A percentile compares a stretch with the other conserved stretches of the same genome.
Evolutionary conservation across 2,113 vertebrate species (phyloP).

Genomic region (Oncorhynchus gorbuscha): DNA sequence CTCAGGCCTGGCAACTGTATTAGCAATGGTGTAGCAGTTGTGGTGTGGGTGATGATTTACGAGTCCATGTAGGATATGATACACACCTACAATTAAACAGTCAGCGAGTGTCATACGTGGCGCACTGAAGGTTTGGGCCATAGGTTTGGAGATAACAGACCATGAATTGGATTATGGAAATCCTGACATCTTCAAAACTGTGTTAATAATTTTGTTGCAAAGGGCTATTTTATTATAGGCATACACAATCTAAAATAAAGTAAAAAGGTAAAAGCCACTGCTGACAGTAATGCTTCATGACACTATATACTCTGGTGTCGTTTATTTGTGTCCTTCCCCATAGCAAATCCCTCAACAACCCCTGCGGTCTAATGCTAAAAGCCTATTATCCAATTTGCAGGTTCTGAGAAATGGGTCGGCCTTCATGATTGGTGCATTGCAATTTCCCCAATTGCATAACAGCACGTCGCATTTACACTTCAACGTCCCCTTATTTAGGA

Average conservation of each 20-base stretch:
- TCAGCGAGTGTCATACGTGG: too few relatives aligned
- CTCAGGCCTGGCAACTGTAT: slow-evolving; percentile 36
- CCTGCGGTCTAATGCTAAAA: slow-evolving; percentile 30
- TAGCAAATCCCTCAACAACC: slow-evolving; percentile 6
- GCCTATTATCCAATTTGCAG: slow-evolving; percentile 70
- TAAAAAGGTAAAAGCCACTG: background rate
- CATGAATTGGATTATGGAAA: too few relatives aligned
- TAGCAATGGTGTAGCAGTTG: slow-evolving; percentile 13
- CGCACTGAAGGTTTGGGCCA: too few relatives aligned
- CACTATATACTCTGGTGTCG: background rate
- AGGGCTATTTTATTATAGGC: background rate
- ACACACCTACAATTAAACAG: too few relatives aligned
- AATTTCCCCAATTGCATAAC: slow-evolving; percentile 51
- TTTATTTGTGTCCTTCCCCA: slow-evolving; percentile 10
- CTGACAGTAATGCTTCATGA: background rate
- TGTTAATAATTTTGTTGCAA: background rate
- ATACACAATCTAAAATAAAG: background rate
- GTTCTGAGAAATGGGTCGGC: slow-evolving; percentile 33
- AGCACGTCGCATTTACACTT: slow-evolving; percentile 54
- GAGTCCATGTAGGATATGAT: too few relatives aligned
- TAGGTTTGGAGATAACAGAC: too few relatives aligned
- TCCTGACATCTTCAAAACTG: too few relatives aligned
- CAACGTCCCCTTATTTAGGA: slow-evolving; percentile 50
- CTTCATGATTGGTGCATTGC: slow-evolving; percentile 31
- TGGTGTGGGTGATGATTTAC: slow-evolving; percentile 36